Evolutionary conservation across 2,113 vertebrate species (phyloP).

Genomic region (Balaeniceps rex): DNA sequence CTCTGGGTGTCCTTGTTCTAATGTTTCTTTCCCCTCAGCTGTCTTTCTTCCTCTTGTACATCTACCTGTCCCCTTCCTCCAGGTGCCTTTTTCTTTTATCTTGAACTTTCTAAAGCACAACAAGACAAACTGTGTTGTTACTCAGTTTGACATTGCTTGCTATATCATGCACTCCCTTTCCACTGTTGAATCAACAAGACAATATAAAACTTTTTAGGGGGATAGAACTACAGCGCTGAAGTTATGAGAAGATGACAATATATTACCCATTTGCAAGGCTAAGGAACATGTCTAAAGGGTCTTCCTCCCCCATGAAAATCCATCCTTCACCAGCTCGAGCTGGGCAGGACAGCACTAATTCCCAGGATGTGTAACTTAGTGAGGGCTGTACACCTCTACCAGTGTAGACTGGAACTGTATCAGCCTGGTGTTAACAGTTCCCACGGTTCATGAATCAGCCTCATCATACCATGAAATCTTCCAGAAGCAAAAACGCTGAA

Average conservation of each 20-base stretch:
- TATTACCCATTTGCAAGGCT: neutral
- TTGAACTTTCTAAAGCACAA: conserved; percentile 35
- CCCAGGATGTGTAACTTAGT: neutral
- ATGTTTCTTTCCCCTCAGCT: conserved; percentile 41
- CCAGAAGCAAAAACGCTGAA: neutral
- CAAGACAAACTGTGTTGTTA: neutral
- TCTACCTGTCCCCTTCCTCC: conserved; percentile 35
- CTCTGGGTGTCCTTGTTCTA: conserved; percentile 59
- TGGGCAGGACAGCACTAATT: neutral
- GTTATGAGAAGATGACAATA: neutral
- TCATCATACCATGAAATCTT: neutral
- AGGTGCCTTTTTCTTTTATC: conserved; percentile 30
- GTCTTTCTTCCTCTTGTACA: conserved; percentile 33
- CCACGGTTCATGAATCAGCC: neutral
- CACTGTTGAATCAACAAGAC: neutral
- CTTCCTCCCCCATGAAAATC: neutral
- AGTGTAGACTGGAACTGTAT: neutral
- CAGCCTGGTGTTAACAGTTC: neutral
- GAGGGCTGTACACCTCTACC: neutral
- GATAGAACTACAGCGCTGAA: neutral
- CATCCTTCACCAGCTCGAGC: neutral
- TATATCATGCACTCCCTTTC: neutral
- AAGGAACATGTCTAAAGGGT: neutral
- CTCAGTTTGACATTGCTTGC: neutral
- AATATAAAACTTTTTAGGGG: neutral